Base-by-base conservation (phyloP, 2,888 invertebrate genomes). In the Pterostichus niger region DNA sequence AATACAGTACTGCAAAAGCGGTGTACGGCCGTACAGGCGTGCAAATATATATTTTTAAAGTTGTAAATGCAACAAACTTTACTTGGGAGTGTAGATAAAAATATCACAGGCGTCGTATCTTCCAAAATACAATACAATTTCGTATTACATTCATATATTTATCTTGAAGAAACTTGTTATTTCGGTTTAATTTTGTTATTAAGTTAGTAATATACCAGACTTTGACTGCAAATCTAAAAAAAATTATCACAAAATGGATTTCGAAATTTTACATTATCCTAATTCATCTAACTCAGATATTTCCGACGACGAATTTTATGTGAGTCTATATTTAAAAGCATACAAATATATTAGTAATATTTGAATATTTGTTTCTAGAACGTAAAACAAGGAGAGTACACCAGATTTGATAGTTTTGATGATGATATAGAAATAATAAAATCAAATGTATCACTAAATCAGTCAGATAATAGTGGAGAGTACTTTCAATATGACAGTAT, bases 351-450 rank as follows among this genome's bases (percentile, higher is more conserved):
- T 6, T 46, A 17, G 10, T 0, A 44, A 10, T 3, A 24, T 24
- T 24, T 24, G 2, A 46, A 1, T 7, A 71, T 44, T 44, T 17
- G 13, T 7, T 71, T 71, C n/a, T 71, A 71, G 68, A 1, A 17
- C n/a, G 40, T 71, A 10, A 17, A 13, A 44, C 40, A 71, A 24
- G 68, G 68, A 3, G 44, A 71, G 1, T 71, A 44, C 11, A 2
- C 13, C n/a, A 44, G 17, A 17, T 71, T 71, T 71, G 68, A 71
- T 15, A 71, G 15, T 44, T 10, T 71, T 71, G 68, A 71, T 71
- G 68, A 71, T 11, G 15, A 44, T 40, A 71, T 71, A 71, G 17
- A 24, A 13, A 44, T 40, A 71, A 17, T 5, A 10, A 71, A 13
- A 71, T 17, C 24, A 35, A 33, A 64, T 59, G 31, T 15, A 15